A percentile compares a stretch with the other conserved stretches of the same genome.
These are phyloP conservation scores for Petrocephalus schoutedeni DNA, from an alignment of 2,797 vertebrate genomes.

Conservation along the genomic window DNA sequence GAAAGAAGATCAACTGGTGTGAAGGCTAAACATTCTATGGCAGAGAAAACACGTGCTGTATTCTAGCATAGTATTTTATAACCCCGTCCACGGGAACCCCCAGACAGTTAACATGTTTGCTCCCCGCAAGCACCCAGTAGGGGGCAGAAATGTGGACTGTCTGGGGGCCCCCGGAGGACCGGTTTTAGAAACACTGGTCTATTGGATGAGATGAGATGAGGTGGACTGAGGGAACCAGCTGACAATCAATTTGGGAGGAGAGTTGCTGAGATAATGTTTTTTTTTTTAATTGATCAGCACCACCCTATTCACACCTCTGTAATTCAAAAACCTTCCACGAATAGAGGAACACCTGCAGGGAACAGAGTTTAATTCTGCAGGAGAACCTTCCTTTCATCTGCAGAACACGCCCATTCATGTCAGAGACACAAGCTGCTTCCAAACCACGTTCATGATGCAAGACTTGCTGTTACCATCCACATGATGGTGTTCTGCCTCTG, in stretches of 20 bases:
- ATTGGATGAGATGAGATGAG: neutral
- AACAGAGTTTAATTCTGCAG: neutral
- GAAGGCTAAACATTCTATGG: neutral
- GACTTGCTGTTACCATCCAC: neutral
- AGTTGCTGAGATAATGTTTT: slow-evolving; percentile 5
- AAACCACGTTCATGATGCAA: neutral
- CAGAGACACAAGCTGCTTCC: neutral
- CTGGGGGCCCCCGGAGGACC: neutral
- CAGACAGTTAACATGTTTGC: neutral
- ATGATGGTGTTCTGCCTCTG: neutral
- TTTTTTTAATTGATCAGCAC: slow-evolving; percentile 1
- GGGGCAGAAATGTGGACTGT: neutral
- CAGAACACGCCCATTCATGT: slow-evolving; percentile 4
- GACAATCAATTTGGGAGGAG: neutral
- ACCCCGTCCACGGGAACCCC: neutral
- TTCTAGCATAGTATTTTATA: neutral
- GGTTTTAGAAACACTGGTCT: neutral
- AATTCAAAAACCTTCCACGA: neutral
- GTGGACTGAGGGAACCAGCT: neutral
- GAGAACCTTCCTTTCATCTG: neutral
- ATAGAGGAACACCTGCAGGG: slow-evolving; percentile 1
- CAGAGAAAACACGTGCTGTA: neutral
- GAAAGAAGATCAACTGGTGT: neutral
- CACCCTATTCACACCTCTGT: neutral
- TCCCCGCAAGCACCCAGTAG: neutral